Base-by-base conservation (phyloP, 2,888 invertebrate species). In the Antitype chi region DNA sequence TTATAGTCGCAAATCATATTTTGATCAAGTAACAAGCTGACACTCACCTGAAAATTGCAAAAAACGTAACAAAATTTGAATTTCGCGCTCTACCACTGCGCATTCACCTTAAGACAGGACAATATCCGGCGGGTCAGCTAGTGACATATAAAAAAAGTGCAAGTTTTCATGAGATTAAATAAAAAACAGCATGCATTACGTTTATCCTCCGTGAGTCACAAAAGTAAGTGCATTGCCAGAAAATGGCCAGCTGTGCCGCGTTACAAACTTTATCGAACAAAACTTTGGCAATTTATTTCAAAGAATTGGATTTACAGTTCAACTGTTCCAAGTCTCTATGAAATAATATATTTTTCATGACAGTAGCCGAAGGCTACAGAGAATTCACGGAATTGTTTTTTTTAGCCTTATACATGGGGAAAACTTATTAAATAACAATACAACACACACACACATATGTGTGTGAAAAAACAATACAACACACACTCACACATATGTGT, bases 281-380 rank as follows among this genome's bases (percentile, higher is more conserved):
- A 86, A 86, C 73, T 78, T 80, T 66, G 28, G 64, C 75, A 78
- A 85, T 85, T 72, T 81, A 67, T 70, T 80, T 73, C 47, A 66
- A 78, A 70, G 72, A 84, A 84, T 74, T 72, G 67, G 69, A 78
- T 80, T 74, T 78, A 64, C 69, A 73, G 64, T 81, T 78, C 9
- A 70, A 70, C 60, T 23, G 52, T 74, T 47, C 20, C 9, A 55
- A 68, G 63, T 43, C 6, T 55, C 32, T 74, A 66, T 47, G 38
- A 70, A 82, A 47, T 66, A 53, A 66, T 76, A 81, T 2, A 55
- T 64, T 59, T 49, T 64, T 70, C 59, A 76, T 53, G 20, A 32
- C 28, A 59, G 25, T n/a, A 47, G 43, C 17, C 25, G 53, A 55
- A 62, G n/a, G 5, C 17, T 32, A 25, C 52, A 47, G 8, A 20